Evolutionary conservation across 2,113 vertebrate species (phyloP).

Genomic region (Ceuthmochares aereus): DNA sequence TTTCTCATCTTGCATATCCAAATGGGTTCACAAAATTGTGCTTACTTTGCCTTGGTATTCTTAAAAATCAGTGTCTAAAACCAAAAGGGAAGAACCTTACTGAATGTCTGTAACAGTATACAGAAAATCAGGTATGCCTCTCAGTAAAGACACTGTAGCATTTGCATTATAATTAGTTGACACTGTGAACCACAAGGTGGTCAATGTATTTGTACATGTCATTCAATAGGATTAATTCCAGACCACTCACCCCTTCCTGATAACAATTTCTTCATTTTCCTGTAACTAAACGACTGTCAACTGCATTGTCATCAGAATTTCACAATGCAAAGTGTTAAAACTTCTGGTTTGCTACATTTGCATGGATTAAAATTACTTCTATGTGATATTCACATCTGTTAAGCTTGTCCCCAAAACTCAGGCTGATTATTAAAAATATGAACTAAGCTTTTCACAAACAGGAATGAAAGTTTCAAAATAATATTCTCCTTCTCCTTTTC

Average conservation of each 20-base stretch:
- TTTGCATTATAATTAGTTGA: not conserved
- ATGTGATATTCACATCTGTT: not conserved
- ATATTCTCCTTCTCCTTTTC: not conserved
- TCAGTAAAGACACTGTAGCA: not conserved
- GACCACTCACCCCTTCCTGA: not conserved
- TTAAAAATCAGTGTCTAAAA: not conserved
- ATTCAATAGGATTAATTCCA: constrained; percentile 34
- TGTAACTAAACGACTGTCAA: not conserved
- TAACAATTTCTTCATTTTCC: not conserved
- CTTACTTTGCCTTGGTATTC: not conserved
- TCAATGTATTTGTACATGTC: not conserved
- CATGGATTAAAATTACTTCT: not conserved
- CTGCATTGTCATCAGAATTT: not conserved
- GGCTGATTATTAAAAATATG: not conserved
- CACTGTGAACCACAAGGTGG: not conserved
- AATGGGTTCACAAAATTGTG: not conserved
- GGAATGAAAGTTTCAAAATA: not conserved
- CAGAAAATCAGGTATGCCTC: not conserved
- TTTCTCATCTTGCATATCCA: not conserved
- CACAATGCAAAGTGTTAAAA: not conserved
- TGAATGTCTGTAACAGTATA: not conserved
- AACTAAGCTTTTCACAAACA: not conserved
- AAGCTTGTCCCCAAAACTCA: not conserved
- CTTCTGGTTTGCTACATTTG: not conserved
- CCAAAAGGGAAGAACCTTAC: not conserved